Evolutionary conservation across 2,888 invertebrate genomes (phyloP), one percentile per base, ranked within the genome.

Genomic region (Spilarctia lutea): DNA sequence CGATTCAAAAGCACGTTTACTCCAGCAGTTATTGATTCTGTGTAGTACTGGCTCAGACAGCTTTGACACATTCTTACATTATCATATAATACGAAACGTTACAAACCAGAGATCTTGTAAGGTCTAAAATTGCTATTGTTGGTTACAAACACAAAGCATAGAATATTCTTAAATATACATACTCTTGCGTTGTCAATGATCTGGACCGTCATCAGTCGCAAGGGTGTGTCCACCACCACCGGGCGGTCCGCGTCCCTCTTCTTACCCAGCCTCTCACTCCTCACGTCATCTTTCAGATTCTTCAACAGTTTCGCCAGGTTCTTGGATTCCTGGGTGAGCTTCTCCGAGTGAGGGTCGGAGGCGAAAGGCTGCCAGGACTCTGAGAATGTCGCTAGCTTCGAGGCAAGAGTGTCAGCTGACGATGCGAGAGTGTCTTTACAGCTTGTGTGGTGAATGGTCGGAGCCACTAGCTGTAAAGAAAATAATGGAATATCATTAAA

Each of bases 151-250:
- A 52, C 3, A 24, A 30, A 16, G 6, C 13, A 24, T 1, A 52
- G 33, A 45, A 24, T n/a, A 56, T 27, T 48, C 3, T 1, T 27
- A 65, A 35, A 56, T 20, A 27, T 56, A 73, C 81, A 35, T 79
- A 94, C 94, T 89, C 90, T 88, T 3, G 91, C 91, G 75, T 89
- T 91, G 4, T 92, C 88, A 71, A 94, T 84, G n/a, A 94, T 90
- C 70, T 89, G 88, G 0, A 84, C 78, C 0, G 94, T 91, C 79
- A 93, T 79, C 71, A 85, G 85, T 73, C 92, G 87, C 45, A 95
- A 56, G 2, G 94, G 93, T 2, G 91, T 92, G 56, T 94, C 89
- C 72, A 94, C 90, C 20, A 92, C 82, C 27, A 88, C 82, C 16
- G 91, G 71, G 56, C 82, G 85, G 71, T 92, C 88, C 3, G 83